Evolutionary conservation across 2,113 vertebrate species (phyloP), one percentile per base, ranked within the genome.

Genomic region (Heptranchias perlo): DNA sequence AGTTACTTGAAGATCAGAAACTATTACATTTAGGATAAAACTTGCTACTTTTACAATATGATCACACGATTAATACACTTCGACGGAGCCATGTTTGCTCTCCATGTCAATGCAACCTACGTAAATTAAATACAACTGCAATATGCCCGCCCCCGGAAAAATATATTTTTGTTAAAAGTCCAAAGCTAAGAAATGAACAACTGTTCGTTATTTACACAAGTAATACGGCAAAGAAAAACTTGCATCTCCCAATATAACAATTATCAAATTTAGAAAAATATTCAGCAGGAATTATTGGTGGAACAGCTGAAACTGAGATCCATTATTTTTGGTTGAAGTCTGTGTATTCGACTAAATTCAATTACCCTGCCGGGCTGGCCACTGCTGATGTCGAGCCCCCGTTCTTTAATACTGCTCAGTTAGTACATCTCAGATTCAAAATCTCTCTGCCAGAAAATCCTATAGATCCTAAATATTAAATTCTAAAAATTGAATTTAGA

Each of bases 111-210:
- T 73, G 62, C 39, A 69, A 49, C 25, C 65, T 93, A 93, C 89
- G 89, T 61, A 69, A 73, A 95, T 95, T 39, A 69, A n/a, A 95
- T 95, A 58, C 28, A 31, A 91, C 94, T 69, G 94, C 44, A 95
- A 95, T 47, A 95, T 47, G 47, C 44, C 62, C 39, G 64, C 89
- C 39, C 62, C 64, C 64, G 25, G 11, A 18, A n/a, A 62, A 62
- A 91, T 73, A 31, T 25, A 87, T 52, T 23, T 87, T 87, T 13
- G 76, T n/a, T 16, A 82, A 73, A 82, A 47, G 49, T 61, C 87
- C 52, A 16, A 91, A 92, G 89, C 89, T 58, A 61, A 93, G 14
- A n/a, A 93, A 62, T 62, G 35, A 93, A 93, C 16, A 39, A 7
- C 52, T 58, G 58, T 58, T 58, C 11, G 58, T 58, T 58, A 58